Evolutionary conservation across 2,113 vertebrate genomes (phyloP).

Genomic region (Mormoops blainvillei): DNA sequence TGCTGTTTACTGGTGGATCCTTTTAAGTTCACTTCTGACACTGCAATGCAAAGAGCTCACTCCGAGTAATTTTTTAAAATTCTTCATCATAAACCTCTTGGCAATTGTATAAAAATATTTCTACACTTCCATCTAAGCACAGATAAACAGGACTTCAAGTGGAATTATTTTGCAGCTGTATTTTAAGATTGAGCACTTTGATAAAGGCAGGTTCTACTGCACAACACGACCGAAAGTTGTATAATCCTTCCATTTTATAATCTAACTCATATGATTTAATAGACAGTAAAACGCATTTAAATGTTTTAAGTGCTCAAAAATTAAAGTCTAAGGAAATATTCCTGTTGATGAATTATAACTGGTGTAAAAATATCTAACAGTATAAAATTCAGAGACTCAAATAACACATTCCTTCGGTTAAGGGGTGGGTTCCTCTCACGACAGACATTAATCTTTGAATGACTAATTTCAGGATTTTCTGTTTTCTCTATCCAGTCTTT

Average conservation of each 20-base stretch:
- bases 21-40: constrained; percentile 24
- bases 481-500: neutral
- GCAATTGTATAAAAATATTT: neutral
- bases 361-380: neutral
- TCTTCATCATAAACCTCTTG: constrained; percentile 16
- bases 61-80: constrained; percentile 42
- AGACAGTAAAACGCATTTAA: neutral
- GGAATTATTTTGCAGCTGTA: neutral
- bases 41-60: neutral
- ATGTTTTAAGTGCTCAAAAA: neutral
- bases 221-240: neutral
- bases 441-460: neutral
- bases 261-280: neutral
- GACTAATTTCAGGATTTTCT: constrained; percentile 1
- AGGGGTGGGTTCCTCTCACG: neutral
- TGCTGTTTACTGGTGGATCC: constrained; percentile 24
- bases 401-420: neutral
- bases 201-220: neutral
- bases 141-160: neutral
- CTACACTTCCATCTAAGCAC: neutral
- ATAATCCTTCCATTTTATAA: neutral
- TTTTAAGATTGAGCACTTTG: neutral
- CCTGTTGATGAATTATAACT: neutral
- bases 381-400: neutral
- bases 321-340: neutral